These are phyloP conservation scores for Actenoides hombroni DNA, from an alignment of 2,113 vertebrate genomes.

Conservation along the genomic window DNA sequence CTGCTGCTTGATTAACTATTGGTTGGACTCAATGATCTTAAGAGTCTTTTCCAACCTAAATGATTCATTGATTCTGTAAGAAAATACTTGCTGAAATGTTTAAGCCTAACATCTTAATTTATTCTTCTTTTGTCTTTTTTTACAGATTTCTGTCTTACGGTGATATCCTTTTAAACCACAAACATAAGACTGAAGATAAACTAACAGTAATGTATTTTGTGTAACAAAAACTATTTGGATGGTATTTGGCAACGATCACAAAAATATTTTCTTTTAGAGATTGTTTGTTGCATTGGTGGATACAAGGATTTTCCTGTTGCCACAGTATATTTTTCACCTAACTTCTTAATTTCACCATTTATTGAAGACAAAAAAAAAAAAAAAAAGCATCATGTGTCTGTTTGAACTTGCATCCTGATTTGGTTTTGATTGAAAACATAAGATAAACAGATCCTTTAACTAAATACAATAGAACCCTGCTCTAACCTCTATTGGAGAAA, in stretches of 20 bases:
- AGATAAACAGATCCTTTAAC: background rate
- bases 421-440: background rate
- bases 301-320: background rate
- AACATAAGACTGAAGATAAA: background rate
- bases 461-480: background rate
- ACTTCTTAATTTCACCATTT: background rate
- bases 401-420: background rate
- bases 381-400: background rate
- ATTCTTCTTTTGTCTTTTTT: background rate
- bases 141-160: background rate
- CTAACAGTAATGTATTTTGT: background rate
- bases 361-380: background rate
- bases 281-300: background rate
- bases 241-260: accelerated
- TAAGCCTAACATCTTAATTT: background rate
- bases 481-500: background rate
- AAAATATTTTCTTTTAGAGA: background rate
- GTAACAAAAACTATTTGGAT: background rate
- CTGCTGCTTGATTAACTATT: no score
- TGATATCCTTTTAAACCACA: background rate
- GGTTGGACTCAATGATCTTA: background rate
- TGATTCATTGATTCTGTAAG: background rate
- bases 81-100: background rate
- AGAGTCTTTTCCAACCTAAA: background rate
- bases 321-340: background rate